These are phyloP conservation scores for Acutogordius australiensis DNA, from an alignment of 2,888 invertebrate species.

Conservation along the genomic window DNA sequence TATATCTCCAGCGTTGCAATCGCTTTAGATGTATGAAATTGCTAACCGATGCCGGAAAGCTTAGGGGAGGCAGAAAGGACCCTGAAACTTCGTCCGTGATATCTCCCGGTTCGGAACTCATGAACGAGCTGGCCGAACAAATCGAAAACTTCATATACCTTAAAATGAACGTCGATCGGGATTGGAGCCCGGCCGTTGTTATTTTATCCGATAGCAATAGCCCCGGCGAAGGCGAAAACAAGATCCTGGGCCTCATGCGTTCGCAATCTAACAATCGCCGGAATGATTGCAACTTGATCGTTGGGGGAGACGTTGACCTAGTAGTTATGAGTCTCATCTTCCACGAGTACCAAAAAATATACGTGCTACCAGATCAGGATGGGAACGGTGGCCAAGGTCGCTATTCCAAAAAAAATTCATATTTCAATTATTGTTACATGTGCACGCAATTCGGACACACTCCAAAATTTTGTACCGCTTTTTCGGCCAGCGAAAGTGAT, in stretches of 20 bases:
- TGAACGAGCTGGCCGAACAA: neutral
- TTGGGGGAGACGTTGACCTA: neutral
- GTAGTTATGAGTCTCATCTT: neutral
- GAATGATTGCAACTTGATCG: neutral
- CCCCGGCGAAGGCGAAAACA: neutral
- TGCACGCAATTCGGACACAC: neutral
- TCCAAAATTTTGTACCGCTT: neutral
- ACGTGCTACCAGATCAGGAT: neutral
- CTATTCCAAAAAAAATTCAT: neutral
- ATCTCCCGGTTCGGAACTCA: conserved; percentile 2
- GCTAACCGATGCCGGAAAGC: neutral
- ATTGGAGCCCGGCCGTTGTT: neutral
- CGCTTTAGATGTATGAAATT: neutral
- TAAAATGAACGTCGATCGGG: neutral
- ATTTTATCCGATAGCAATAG: neutral
- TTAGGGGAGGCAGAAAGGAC: neutral
- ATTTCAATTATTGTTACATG: neutral
- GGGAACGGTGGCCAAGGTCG: neutral
- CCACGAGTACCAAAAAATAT: neutral
- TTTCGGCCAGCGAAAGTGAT: neutral
- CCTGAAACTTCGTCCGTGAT: neutral
- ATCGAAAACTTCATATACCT: neutral
- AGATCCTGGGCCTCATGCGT: neutral
- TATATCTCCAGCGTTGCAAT: neutral
- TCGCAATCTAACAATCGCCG: neutral